Evolutionary conservation across 2,113 vertebrate genomes (phyloP).

Genomic region (Tor tambroides): DNA sequence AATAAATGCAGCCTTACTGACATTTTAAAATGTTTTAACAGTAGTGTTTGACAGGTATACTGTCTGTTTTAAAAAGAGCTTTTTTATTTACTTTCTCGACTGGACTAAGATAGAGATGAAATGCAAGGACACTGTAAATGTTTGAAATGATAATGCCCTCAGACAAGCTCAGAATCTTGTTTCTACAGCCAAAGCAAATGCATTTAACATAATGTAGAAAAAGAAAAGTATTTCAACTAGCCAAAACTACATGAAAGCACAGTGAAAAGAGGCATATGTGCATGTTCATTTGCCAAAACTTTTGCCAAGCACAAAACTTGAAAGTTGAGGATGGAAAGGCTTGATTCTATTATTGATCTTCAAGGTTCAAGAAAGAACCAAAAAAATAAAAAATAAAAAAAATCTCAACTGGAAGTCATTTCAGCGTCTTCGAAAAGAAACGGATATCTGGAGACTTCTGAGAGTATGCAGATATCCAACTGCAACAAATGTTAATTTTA

Average conservation of each 20-base stretch:
- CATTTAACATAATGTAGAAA: background rate
- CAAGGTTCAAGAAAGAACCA: background rate
- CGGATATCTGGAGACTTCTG: background rate
- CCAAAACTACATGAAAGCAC: conserved; percentile 8
- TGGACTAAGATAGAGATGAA: background rate
- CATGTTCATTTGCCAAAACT: conserved; percentile 2
- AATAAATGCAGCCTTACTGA: too few species aligned
- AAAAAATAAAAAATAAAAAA: too few species aligned
- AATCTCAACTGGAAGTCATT: conserved; percentile 12
- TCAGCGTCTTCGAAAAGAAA: background rate
- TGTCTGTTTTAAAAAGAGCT: background rate
- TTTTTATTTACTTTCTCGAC: background rate
- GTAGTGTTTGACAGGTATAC: background rate
- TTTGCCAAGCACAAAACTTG: background rate
- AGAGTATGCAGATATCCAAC: conserved; percentile 11
- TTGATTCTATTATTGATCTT: conserved; percentile 15
- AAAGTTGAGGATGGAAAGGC: conserved; percentile 10
- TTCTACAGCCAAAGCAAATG: conserved; percentile 5
- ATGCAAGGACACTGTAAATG: background rate
- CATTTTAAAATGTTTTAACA: background rate
- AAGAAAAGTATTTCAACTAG: conserved; percentile 15
- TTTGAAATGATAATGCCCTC: background rate
- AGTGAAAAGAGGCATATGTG: conserved; percentile 4
- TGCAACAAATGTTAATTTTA: background rate
- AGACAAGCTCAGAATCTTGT: background rate